phyloP scores from a whole-genome alignment of 2,113 vertebrate species.

The Pachyramphus minor region DNA sequence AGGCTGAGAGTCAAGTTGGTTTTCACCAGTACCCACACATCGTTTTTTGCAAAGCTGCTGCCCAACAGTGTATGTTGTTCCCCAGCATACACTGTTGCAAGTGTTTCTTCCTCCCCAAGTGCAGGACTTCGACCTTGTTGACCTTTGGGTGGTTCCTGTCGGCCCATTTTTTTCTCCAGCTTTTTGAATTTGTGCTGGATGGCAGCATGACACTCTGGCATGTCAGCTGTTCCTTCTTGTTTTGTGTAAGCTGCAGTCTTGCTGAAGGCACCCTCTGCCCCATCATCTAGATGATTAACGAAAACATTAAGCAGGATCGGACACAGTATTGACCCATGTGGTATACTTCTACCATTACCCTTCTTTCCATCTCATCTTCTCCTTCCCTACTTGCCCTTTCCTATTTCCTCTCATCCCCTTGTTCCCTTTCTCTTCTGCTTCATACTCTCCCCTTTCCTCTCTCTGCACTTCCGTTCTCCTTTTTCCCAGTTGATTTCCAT shows the following conservation, averaged over 20 bases:
- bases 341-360: background rate
- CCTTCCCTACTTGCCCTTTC: background rate
- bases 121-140: background rate
- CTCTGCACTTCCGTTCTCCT: background rate
- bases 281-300: background rate
- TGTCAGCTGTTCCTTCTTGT: background rate
- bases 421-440: background rate
- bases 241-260: background rate
- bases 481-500: background rate
- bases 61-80: background rate
- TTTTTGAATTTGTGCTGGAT: background rate
- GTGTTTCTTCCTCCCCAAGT: background rate
- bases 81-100: background rate
- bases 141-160: background rate
- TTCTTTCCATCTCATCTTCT: background rate
- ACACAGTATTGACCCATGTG: background rate
- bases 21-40: background rate
- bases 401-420: background rate
- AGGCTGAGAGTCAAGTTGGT: background rate
- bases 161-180: background rate
- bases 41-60: background rate
- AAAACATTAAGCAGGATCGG: accelerated
- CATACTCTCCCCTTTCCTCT: background rate
- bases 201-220: background rate
- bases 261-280: background rate